Percentiles rank a stretch among this genome's conserved stretches.
These are phyloP conservation scores for Scylla paramamosain DNA, from an alignment of 1,140 invertebrate species.

Conservation along the genomic window DNA sequence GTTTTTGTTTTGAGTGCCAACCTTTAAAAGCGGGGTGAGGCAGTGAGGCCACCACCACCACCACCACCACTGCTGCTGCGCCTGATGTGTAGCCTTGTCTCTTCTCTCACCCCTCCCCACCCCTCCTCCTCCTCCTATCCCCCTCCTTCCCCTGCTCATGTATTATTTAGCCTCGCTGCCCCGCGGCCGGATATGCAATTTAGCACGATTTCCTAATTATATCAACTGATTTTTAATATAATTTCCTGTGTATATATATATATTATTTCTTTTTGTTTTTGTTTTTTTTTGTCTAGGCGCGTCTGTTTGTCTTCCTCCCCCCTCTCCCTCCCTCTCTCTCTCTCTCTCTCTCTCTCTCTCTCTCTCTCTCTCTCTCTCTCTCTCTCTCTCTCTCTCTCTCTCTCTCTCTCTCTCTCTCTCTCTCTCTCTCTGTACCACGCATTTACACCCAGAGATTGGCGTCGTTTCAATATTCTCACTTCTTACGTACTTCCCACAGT, in stretches of 20 bases:
- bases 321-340: slow-evolving; percentile 38
- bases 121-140: background rate
- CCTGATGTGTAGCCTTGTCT: no score
- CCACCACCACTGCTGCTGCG: no score
- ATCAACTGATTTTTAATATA: no score
- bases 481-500: no score
- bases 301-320: background rate
- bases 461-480: no score
- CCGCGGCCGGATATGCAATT: no score
- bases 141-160: background rate
- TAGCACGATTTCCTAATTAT: no score
- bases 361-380: no score
- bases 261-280: background rate
- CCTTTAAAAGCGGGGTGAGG: background rate
- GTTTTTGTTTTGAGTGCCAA: background rate
- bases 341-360: slow-evolving; percentile 33
- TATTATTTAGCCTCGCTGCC: no score
- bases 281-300: background rate
- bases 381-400: slow-evolving; percentile 40
- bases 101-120: background rate
- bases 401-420: slow-evolving; percentile 39
- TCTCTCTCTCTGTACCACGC: slow-evolving; percentile 11
- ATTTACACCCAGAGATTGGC: background rate
- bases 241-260: background rate
- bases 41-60: background rate